Evolutionary conservation across 2,113 vertebrate genomes (phyloP).

Genomic region (Charina bottae): DNA sequence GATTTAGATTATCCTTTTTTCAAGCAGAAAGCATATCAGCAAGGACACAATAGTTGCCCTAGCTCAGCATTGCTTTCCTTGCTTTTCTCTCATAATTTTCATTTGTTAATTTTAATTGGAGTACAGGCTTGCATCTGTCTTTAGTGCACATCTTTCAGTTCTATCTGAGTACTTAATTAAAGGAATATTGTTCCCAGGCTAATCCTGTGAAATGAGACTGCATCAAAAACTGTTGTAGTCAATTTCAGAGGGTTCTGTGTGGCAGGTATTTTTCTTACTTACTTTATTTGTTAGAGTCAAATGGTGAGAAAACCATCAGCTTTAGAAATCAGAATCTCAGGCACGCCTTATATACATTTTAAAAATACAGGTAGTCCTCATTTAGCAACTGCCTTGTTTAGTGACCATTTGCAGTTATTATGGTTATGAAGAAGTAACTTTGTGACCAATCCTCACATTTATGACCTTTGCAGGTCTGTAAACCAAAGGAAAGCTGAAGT

Average conservation of each 20-base stretch:
- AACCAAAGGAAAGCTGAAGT: neutral
- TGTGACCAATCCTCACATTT: neutral
- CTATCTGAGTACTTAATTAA: slow-evolving; percentile 30
- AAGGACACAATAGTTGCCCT: neutral
- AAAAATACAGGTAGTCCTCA: neutral
- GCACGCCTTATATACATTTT: neutral
- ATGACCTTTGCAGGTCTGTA: neutral
- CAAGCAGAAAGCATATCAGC: neutral
- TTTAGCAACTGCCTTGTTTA: neutral
- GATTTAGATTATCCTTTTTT: neutral
- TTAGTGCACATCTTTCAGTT: slow-evolving; percentile 23
- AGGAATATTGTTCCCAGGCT: slow-evolving; percentile 33
- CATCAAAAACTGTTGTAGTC: neutral
- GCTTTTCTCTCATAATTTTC: slow-evolving; percentile 30
- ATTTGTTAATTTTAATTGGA: slow-evolving; percentile 25
- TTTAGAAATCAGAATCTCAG: neutral
- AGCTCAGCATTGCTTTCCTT: neutral
- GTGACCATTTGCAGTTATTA: too few relatives aligned
- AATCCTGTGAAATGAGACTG: slow-evolving; percentile 25
- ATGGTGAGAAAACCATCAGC: neutral
- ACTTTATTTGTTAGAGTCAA: neutral
- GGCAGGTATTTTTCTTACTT: neutral
- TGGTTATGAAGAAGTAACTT: neutral
- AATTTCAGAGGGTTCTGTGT: neutral
- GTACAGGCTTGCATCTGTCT: slow-evolving; percentile 18